These are phyloP conservation scores for Malurus splendens DNA, from an alignment of 2,797 vertebrate species.

Conservation along the genomic window DNA sequence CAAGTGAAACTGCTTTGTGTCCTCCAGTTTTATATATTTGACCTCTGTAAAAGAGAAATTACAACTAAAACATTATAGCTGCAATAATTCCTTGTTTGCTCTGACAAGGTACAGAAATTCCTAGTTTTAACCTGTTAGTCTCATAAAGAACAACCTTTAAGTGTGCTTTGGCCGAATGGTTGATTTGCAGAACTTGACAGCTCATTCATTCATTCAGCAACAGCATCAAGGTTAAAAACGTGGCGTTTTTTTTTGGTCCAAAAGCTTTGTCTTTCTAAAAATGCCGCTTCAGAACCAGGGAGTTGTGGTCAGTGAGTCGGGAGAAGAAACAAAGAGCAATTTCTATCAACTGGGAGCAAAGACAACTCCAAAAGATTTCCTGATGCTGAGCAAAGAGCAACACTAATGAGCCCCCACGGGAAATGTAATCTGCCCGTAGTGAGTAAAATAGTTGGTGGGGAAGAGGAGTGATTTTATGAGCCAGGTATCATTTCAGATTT, in stretches of 20 bases:
- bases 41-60: not conserved
- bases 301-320: not conserved
- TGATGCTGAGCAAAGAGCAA: constrained; percentile 26
- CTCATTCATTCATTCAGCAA: not conserved
- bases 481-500: not conserved
- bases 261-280: not conserved
- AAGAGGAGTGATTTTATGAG: not conserved
- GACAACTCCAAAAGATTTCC: not conserved
- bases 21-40: not conserved
- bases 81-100: not conserved
- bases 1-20: not conserved
- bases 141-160: not conserved
- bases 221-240: not conserved
- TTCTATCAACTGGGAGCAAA: not conserved
- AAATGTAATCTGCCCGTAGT: not conserved
- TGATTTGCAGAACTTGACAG: not conserved
- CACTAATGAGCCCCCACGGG: constrained; percentile 40
- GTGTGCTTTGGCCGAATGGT: not conserved
- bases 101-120: not conserved
- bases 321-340: not conserved
- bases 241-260: not conserved
- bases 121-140: not conserved
- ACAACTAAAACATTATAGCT: not conserved
- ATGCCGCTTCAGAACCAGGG: not conserved
- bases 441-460: not conserved